phyloP scores from a whole-genome alignment of 2,113 vertebrate species.

The Corythoichthys intestinalis region DNA sequence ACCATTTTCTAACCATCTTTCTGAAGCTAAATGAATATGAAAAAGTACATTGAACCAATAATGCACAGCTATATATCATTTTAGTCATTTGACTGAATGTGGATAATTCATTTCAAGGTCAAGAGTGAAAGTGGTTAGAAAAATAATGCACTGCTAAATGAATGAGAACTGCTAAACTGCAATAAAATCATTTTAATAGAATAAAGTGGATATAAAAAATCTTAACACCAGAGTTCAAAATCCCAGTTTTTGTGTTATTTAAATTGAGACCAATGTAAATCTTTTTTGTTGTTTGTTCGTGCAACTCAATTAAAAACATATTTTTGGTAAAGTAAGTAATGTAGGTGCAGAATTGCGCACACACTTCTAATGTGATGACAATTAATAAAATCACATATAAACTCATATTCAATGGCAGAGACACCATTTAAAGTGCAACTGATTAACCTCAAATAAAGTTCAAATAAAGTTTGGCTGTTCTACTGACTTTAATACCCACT shows the following conservation, averaged over 20 bases:
- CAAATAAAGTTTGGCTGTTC: too few relatives aligned
- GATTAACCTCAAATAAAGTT: too few relatives aligned
- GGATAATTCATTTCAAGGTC: background rate
- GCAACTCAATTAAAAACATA: background rate
- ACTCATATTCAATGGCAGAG: too few relatives aligned
- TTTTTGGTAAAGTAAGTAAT: background rate
- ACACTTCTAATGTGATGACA: background rate
- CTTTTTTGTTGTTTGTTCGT: background rate
- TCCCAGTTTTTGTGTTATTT: background rate
- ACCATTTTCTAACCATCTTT: background rate
- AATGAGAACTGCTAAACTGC: conserved; percentile 21
- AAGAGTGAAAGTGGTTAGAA: conserved; percentile 6
- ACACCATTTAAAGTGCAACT: too few relatives aligned
- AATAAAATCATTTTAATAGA: conserved; percentile 16
- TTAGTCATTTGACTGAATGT: conserved; percentile 5
- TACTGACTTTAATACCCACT: too few relatives aligned
- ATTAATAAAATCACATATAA: too few relatives aligned
- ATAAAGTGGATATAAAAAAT: background rate
- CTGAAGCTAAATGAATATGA: background rate
- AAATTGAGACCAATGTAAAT: background rate
- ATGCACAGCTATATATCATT: background rate
- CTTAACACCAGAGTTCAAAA: background rate
- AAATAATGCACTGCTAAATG: background rate
- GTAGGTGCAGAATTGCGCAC: background rate
- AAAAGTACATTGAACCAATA: conserved; percentile 22